Evolutionary conservation across 2,888 invertebrate genomes (phyloP), one percentile per base, ranked within the genome.

Genomic region (Drosophila diplacantha): DNA sequence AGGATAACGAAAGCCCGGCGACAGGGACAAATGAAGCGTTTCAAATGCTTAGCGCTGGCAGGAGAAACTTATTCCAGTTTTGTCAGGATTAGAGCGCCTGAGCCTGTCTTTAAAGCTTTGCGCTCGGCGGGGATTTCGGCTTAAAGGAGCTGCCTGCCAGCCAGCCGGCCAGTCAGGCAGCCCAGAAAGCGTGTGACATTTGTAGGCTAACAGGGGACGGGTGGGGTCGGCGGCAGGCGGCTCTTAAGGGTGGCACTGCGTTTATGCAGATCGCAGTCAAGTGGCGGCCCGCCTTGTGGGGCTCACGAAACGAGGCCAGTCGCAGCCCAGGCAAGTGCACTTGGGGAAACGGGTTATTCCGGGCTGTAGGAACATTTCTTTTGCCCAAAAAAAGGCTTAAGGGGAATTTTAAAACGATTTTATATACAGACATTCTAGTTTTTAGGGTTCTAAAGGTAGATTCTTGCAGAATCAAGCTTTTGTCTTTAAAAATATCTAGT

Each of bases 231-330:
- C 0, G 7, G 9, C 11, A 14, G 16, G 38, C 3, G 31, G n/a
- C 16, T 14, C 32, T 32, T 32, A 22, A 26, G 24, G 80, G 58
- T 52, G 62, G 71, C 35, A 26, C 60, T 77, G 77, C 83, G 75
- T 78, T 78, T 78, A 78, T 78, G 77, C 78, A 78, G 77, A 78
- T 78, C 78, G 81, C 78, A 77, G 71, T 78, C 73, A 83, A 78
- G 78, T 81, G 78, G 78, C 59, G 67, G 63, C 35, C 44, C 46
- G 39, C 57, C 55, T 61, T 72, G 61, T 55, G 69, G 69, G 59
- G 57, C 70, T 39, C 61, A 46, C 60, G 66, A 70, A 77, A 82
- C 58, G 83, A 76, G 83, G 77, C 74, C 81, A 77, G 77, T 64
- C 55, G 58, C 54, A 55, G 53, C 50, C 34, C 49, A 46, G 37